Percentiles rank a stretch among this genome's conserved stretches.
Conservation (phyloP, 2,113 vertebrate genomes). For the Heterotilapia buettikoferi region DNA sequence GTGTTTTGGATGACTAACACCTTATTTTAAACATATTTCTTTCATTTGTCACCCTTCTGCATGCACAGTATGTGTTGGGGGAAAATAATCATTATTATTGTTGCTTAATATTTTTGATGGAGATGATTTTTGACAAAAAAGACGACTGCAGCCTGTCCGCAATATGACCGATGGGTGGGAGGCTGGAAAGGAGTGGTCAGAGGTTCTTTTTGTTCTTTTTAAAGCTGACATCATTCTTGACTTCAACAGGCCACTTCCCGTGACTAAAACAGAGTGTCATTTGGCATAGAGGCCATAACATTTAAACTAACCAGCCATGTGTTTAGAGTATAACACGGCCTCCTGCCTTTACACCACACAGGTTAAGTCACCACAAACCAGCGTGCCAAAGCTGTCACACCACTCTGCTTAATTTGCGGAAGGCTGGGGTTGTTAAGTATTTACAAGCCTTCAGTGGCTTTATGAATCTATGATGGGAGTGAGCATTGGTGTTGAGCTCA, state of each 20-base stretch:
- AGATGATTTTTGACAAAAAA: neutral
- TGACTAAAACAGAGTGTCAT: neutral
- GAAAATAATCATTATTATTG: neutral
- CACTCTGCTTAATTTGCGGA: conserved; percentile 17
- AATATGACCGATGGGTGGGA: neutral
- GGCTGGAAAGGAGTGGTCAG: neutral
- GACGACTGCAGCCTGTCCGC: neutral
- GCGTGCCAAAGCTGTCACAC: conserved; percentile 1
- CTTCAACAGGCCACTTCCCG: neutral
- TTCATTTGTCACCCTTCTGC: neutral
- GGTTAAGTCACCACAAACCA: conserved; percentile 16
- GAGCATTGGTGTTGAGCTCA: neutral
- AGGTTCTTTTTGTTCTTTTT: neutral
- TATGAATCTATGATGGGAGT: neutral
- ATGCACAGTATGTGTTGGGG: neutral
- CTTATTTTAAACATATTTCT: neutral
- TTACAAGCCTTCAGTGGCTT: conserved; percentile 33
- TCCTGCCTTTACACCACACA: neutral
- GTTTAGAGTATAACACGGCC: neutral
- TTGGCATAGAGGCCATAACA: neutral
- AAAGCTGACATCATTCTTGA: neutral
- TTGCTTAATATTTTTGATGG: neutral
- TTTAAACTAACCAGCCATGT: neutral
- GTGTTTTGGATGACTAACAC: neutral
- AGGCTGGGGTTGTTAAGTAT: conserved; percentile 20